Conservation (phyloP, 2,797 vertebrate genomes). For the Rhinophrynus dorsalis region DNA sequence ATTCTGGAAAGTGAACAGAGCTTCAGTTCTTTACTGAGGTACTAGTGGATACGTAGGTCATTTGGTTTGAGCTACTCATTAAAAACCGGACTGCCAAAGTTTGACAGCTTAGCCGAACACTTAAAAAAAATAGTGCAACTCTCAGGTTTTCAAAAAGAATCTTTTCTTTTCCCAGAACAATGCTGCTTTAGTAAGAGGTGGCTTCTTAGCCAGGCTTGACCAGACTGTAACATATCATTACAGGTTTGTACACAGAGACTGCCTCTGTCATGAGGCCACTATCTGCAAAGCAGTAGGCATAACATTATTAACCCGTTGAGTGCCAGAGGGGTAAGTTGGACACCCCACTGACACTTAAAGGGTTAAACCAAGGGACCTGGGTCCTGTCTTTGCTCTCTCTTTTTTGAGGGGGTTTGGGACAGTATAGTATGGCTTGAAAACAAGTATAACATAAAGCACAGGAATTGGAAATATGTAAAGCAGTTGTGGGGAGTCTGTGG, state of each 20-base stretch:
- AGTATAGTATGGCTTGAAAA: too few relatives aligned
- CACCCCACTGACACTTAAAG: too few relatives aligned
- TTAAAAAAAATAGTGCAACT: not conserved
- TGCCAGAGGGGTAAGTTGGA: too few relatives aligned
- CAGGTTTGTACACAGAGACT: not conserved
- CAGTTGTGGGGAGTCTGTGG: too few relatives aligned
- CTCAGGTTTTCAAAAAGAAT: not conserved
- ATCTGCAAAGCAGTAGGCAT: not conserved
- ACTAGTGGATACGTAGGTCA: slow-evolving; percentile 8
- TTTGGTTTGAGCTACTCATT: slow-evolving; percentile 8
- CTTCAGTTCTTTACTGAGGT: slow-evolving; percentile 3
- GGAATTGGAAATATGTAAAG: too few relatives aligned
- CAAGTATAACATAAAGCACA: too few relatives aligned
- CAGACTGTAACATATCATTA: not conserved
- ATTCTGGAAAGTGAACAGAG: not conserved
- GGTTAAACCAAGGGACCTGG: too few relatives aligned
- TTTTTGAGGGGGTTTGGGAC: too few relatives aligned
- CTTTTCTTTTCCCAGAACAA: not conserved
- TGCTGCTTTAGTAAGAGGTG: not conserved
- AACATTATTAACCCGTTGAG: too few relatives aligned
- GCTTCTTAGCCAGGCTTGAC: not conserved
- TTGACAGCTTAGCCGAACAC: slow-evolving; percentile 5
- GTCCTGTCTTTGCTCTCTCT: too few relatives aligned
- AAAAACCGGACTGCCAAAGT: slow-evolving; percentile 13
- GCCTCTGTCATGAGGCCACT: not conserved